Conservation (phyloP, 2,888 invertebrate genomes). For the Drosophila mercatorum region DNA sequence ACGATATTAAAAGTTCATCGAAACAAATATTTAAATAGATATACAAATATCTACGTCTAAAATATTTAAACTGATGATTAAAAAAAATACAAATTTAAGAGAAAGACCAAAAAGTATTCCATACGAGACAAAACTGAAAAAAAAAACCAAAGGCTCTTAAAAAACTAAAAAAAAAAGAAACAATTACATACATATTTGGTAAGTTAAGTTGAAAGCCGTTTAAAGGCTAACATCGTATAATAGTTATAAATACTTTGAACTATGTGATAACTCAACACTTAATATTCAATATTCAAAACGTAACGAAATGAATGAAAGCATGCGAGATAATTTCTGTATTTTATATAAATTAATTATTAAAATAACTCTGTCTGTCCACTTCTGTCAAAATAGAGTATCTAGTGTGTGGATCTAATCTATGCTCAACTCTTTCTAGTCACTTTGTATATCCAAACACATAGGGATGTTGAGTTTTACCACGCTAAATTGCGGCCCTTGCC, state of each 20-base stretch:
- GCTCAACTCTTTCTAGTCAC: neutral
- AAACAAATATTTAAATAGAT: slow-evolving; percentile 35
- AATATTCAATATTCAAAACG: neutral
- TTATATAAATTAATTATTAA: neutral
- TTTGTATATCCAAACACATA: neutral
- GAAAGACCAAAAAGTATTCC: slow-evolving; percentile 14
- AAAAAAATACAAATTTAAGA: slow-evolving; percentile 28
- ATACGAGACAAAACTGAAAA: slow-evolving; percentile 27
- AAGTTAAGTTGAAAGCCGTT: slow-evolving; percentile 61
- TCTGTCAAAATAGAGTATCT: neutral
- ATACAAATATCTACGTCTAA: slow-evolving; percentile 28
- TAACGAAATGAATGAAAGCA: neutral
- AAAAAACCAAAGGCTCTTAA: slow-evolving; percentile 30
- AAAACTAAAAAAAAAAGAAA: slow-evolving; percentile 37
- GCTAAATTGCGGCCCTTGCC: slow-evolving; percentile 55
- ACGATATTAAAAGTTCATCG: slow-evolving; percentile 37
- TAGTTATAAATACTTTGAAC: slow-evolving; percentile 15
- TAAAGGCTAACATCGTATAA: slow-evolving; percentile 19
- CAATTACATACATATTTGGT: slow-evolving; percentile 56
- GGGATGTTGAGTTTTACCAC: slow-evolving; percentile 54
- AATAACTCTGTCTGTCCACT: neutral
- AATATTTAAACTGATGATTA: slow-evolving; percentile 30
- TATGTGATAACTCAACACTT: slow-evolving; percentile 47
- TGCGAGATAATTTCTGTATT: neutral
- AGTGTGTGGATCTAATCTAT: neutral